Base-by-base conservation (phyloP, 2,113 vertebrate species). In the Eurystomus gularis region DNA sequence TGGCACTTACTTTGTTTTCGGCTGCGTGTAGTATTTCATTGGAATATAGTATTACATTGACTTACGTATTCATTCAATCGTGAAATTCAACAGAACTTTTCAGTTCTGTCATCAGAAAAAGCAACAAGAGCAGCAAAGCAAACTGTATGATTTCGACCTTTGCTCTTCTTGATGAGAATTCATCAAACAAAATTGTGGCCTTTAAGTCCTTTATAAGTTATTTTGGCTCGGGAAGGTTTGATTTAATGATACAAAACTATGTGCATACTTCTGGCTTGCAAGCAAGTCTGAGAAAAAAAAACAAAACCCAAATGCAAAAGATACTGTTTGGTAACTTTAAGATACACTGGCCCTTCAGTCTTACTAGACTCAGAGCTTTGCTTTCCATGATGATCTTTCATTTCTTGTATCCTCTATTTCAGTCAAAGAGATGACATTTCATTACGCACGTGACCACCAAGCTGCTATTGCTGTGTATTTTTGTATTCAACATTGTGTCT, bases 1-100 rank as follows among this genome's bases (percentile, higher is more conserved):
- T 97, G 96, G 96, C 93, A 44, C 64, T 88, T 61, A 82, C 31
- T 94, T 90, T 95, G 58, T 96, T 97, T 95, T 91, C 75, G 82
- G 54, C 82, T 90, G 28, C 5, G 3, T 95, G 44, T 91, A 73
- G 33, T 54, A 62, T 96, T 96, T 93, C 78, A 69, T 80, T 90
- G 94, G 87, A 86, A 80, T 88, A 69, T 90, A 84, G 31, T 52
- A 75, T 82, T 93, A 84, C 70, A 80, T 35, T 88, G 93, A 87
- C 54, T 95, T 95, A 93, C 66, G 87, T 61, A 94, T 93, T 95
- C 91, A 80, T 85, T 95, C 84, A 88, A 4, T 90, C 62, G 61
- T 82, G 77, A 94, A 96, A 93, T 96, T 86, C 85, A 88, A 90
- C 84, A 91, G 71, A 70, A 88, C 52, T 95, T 86, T 82, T 87